phyloP scores from a whole-genome alignment of 2,797 vertebrate genomes.

The Amphiprion clarkii region DNA sequence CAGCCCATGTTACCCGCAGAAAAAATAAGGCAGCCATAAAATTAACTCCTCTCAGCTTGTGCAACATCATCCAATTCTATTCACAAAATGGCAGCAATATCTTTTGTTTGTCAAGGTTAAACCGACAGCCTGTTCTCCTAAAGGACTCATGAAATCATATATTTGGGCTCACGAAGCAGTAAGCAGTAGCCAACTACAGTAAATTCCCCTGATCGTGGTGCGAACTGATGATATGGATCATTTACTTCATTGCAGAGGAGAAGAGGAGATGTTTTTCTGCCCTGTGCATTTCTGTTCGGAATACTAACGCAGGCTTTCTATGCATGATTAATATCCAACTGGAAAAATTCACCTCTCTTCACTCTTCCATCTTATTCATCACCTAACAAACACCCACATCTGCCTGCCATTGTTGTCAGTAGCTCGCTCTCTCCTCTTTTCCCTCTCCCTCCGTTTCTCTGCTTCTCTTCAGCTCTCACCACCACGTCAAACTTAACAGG shows the following conservation, averaged over 20 bases:
- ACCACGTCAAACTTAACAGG: conserved; percentile 35
- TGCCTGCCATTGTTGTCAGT: conserved; percentile 33
- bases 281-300: conserved; percentile 45
- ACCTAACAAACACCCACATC: conserved; percentile 57
- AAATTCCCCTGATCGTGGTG: conserved; percentile 49
- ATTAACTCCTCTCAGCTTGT: conserved; percentile 30
- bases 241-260: conserved; percentile 62
- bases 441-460: conserved; percentile 25
- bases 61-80: conserved; percentile 20
- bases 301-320: conserved; percentile 48
- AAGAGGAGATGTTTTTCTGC: conserved; percentile 37
- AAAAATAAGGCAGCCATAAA: conserved; percentile 37
- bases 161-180: conserved; percentile 54
- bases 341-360: conserved; percentile 32
- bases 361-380: conserved; percentile 45
- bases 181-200: conserved; percentile 46
- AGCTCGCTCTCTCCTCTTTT: conserved; percentile 10
- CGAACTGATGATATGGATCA: conserved; percentile 52
- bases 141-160: conserved; percentile 61
- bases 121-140: conserved; percentile 40
- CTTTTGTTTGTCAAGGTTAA: conserved; percentile 61
- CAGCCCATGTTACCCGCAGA: conserved; percentile 19
- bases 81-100: conserved; percentile 51
- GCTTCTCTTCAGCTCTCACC: conserved; percentile 35
- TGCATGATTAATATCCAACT: conserved; percentile 56